These are phyloP conservation scores for Ochlodes sylvanus DNA, from an alignment of 2,888 invertebrate species.

Conservation along the genomic window DNA sequence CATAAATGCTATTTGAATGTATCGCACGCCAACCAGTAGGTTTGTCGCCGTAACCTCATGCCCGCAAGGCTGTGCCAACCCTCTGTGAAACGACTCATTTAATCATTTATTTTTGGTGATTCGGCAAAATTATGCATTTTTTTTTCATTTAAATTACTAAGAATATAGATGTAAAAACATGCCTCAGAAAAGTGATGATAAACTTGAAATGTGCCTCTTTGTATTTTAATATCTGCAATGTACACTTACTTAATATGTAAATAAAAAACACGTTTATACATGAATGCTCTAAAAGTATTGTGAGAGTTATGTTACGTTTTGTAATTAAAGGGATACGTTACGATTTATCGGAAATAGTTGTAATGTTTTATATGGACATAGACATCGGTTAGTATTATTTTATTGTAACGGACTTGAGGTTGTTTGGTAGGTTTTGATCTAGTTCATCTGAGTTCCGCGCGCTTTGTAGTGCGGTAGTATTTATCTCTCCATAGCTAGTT, in stretches of 20 bases:
- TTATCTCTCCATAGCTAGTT: constrained; percentile 30
- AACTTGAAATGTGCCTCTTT: constrained; percentile 32
- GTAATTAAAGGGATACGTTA: constrained; percentile 13
- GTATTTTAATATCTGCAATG: constrained; percentile 35
- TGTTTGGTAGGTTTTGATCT: constrained; percentile 19
- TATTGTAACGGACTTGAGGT: constrained; percentile 17
- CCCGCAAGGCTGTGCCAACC: constrained; percentile 43
- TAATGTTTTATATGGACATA: constrained; percentile 28
- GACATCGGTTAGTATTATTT: constrained; percentile 28
- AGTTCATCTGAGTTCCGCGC: constrained; percentile 15
- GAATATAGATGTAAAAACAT: constrained; percentile 16
- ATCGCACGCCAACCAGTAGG: constrained; percentile 20
- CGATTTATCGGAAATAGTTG: constrained; percentile 16
- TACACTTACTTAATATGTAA: constrained; percentile 29
- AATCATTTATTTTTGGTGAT: constrained; percentile 42
- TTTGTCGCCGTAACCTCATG: constrained; percentile 14
- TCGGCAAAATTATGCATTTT: constrained; percentile 45
- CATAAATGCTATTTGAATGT: constrained; percentile 21
- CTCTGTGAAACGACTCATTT: constrained; percentile 20
- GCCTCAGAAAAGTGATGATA: constrained; percentile 18
- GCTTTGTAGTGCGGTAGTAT: constrained; percentile 12
- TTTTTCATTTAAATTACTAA: constrained; percentile 19
- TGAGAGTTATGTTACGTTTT: constrained; percentile 22
- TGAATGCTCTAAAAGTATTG: constrained; percentile 29
- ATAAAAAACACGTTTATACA: constrained; percentile 28